Conservation (phyloP, 2,113 vertebrate species). For the Zosterops lateralis region DNA sequence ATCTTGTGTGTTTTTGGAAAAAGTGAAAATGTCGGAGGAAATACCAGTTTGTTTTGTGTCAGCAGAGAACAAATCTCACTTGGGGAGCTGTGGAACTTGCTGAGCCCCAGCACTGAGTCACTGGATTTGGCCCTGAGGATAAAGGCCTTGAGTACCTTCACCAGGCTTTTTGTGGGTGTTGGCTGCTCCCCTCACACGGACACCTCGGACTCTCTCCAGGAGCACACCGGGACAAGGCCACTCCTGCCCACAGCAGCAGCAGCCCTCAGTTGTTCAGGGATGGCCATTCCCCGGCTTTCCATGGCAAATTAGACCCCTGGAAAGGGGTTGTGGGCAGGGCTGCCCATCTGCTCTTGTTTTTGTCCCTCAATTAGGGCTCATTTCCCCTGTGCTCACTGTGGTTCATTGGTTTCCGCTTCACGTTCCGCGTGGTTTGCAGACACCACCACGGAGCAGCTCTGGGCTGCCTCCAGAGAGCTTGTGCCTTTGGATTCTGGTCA, state of each 20-base stretch:
- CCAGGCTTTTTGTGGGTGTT: neutral
- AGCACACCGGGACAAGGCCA: neutral
- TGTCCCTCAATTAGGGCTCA: slow-evolving; percentile 58
- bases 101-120: accelerated
- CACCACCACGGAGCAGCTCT: neutral
- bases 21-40: accelerated
- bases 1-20: accelerated
- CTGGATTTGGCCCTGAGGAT: neutral
- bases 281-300: neutral
- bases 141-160: neutral
- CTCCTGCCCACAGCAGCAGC: accelerated
- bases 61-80: neutral
- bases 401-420: slow-evolving; percentile 61
- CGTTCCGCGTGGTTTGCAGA: slow-evolving; percentile 19
- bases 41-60: neutral
- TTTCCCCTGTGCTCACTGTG: neutral
- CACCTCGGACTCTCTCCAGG: neutral
- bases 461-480: neutral
- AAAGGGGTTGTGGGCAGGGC: slow-evolving; percentile 42
- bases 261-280: accelerated
- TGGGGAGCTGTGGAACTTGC: accelerated
- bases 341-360: slow-evolving; percentile 54
- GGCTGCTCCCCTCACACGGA: accelerated
- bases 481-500: neutral
- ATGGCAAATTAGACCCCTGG: slow-evolving; percentile 38